Conservation (phyloP, 1,140 invertebrate genomes). For the Branchinecta lynchi region DNA sequence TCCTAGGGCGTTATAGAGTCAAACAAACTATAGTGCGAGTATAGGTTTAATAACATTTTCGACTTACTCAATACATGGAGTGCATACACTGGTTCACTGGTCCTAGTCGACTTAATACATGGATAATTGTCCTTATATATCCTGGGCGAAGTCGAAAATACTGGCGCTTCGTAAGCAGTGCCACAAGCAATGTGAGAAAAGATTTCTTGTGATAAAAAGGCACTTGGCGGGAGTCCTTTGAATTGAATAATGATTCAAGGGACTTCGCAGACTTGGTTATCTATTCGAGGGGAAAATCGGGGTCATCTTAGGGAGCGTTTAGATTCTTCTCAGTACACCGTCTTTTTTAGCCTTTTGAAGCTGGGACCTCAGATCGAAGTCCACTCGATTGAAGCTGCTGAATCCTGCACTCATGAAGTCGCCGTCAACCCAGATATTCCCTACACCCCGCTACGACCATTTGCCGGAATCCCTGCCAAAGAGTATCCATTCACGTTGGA, state of each 20-base stretch:
- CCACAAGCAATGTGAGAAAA: no score
- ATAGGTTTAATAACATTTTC: no score
- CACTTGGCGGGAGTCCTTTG: not conserved
- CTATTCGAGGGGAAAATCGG: not conserved
- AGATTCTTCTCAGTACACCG: no score
- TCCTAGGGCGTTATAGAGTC: no score
- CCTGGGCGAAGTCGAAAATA: no score
- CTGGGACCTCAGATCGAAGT: constrained; percentile 51
- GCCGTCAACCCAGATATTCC: constrained; percentile 70
- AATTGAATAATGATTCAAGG: not conserved
- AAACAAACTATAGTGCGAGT: no score
- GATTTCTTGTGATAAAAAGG: not conserved
- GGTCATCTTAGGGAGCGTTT: not conserved
- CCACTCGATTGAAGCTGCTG: constrained; percentile 69
- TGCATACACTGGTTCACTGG: not conserved
- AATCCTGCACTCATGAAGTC: constrained; percentile 82
- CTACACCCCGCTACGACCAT: constrained; percentile 51
- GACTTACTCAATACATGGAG: not conserved
- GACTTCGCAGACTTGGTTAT: not conserved
- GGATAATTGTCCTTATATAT: no score
- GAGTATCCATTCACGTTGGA: constrained; percentile 90
- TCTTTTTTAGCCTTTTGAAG: constrained; percentile 23
- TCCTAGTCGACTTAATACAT: not conserved
- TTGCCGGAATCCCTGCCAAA: constrained; percentile 57
- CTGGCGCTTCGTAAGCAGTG: no score